Conservation (phyloP, 2,888 invertebrate species). For the Leistus spinibarbis region DNA sequence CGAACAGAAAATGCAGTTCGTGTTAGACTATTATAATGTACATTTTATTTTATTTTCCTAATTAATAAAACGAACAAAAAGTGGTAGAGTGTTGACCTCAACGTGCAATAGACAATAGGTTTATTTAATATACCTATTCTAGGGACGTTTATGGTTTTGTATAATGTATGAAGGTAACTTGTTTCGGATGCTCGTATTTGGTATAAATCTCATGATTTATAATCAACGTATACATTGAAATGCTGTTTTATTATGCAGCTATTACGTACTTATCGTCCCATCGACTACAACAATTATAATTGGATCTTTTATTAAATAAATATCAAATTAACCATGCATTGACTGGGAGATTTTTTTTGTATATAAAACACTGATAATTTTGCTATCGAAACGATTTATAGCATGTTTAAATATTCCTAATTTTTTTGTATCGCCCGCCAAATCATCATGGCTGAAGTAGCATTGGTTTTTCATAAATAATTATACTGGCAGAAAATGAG, state of each 20-base stretch:
- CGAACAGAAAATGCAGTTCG: conserved; percentile 16
- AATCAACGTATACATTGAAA: neutral
- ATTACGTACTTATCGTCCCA: neutral
- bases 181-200: neutral
- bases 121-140: neutral
- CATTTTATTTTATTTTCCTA: conserved; percentile 15
- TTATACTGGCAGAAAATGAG: too few relatives aligned
- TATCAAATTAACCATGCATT: neutral
- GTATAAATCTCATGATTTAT: conserved; percentile 2
- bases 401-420: too few relatives aligned
- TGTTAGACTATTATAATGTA: conserved; percentile 24
- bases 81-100: conserved; percentile 12
- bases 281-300: neutral
- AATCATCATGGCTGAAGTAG: too few relatives aligned
- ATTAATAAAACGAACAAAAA: conserved; percentile 37
- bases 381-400: neutral
- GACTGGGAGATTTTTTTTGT: neutral
- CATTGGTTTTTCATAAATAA: too few relatives aligned
- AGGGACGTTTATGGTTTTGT: neutral
- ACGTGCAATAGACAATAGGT: conserved; percentile 30
- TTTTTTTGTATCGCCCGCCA: too few relatives aligned
- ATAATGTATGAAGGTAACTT: conserved; percentile 10
- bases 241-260: neutral
- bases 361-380: neutral
- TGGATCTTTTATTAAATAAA: neutral